phyloP scores from a whole-genome alignment of 2,888 invertebrate species.

The Hirtodrosophila cameraria region DNA sequence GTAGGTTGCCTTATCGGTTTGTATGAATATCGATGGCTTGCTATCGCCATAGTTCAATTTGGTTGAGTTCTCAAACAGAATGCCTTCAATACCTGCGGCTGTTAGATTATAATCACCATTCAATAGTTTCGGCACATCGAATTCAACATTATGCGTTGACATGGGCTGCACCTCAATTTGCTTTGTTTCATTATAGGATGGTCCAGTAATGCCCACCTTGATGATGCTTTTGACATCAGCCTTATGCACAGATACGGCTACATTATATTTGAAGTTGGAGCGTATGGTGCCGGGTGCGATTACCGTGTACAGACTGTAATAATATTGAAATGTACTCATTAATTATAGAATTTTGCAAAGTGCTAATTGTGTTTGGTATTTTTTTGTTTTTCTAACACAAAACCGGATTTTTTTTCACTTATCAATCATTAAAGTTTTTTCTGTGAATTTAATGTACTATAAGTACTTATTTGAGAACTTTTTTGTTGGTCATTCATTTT shows the following conservation, averaged over 20 bases:
- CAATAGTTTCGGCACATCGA: slow-evolving; percentile 86
- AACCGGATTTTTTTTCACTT: slow-evolving; percentile 2
- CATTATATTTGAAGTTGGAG: slow-evolving; percentile 93
- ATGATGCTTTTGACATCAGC: slow-evolving; percentile 84
- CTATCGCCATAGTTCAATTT: slow-evolving; percentile 90
- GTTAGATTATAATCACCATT: slow-evolving; percentile 77
- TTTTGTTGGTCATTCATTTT: slow-evolving; percentile 14
- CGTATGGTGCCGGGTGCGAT: slow-evolving; percentile 91
- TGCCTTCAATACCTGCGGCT: slow-evolving; percentile 87
- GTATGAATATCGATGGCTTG: slow-evolving; percentile 90
- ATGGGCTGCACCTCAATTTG: slow-evolving; percentile 89
- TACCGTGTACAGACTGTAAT: slow-evolving; percentile 87
- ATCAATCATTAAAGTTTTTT: slow-evolving; percentile 13
- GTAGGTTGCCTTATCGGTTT: slow-evolving; percentile 96
- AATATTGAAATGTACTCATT: background rate
- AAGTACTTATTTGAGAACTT: background rate
- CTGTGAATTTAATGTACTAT: slow-evolving; percentile 8
- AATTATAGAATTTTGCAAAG: background rate
- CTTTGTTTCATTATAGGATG: slow-evolving; percentile 88
- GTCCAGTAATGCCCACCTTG: slow-evolving; percentile 90
- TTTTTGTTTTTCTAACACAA: background rate
- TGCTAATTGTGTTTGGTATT: background rate
- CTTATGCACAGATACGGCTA: slow-evolving; percentile 88
- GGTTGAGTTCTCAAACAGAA: slow-evolving; percentile 90
- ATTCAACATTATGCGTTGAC: slow-evolving; percentile 88